Base-by-base conservation (phyloP, 1,140 invertebrate genomes). In the Apocrypta bakeri region DNA sequence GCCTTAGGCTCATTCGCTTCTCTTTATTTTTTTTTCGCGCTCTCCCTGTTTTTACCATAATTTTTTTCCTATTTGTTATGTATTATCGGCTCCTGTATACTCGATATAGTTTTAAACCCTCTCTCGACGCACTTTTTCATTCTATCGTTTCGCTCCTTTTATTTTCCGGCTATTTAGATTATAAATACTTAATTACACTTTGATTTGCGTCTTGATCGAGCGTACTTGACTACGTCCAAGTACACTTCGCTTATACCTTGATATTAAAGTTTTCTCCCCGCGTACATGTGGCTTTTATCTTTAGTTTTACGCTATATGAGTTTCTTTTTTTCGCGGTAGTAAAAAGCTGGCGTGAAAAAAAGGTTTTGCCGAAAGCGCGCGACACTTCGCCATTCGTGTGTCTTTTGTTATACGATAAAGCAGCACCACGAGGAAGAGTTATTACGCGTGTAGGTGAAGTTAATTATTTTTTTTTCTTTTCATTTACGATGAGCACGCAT, bases 111-210 rank as follows among this genome's bases (percentile, higher is more conserved):
- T 56, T 56, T n/a, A n/a, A n/a, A n/a, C n/a, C 21, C 48, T 56
- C 48, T 17, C 6, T 4, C 48, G 48, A 56, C 48, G 48, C 17
- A 21, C n/a, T 17, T 24, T 40, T 6, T 42, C 33, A 4, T 14
- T 29, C 25, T 17, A 33, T 61, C 25, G 33, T 8, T 14, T 64
- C 6, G 7, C 74, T 21, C 42, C 56, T n/a, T 37, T 81, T 29
- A 3, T 82, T 71, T n/a, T 25, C 48, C 27, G 42, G 25, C 61
- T 78, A 82, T 48, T n/a, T 82, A 64, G 61, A 81, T 81, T 74
- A 81, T 75, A 82, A 82, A 82, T 81, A 21, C 80, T 81, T 81
- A 81, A 75, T 76, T 81, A 81, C 72, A 83, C 84, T 83, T 83
- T 83, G 77, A 83, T 85, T 83, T 63, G 56, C 79, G 56, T 78